These are phyloP conservation scores for Panthera uncia DNA, from an alignment of 2,113 vertebrate genomes.

Conservation along the genomic window DNA sequence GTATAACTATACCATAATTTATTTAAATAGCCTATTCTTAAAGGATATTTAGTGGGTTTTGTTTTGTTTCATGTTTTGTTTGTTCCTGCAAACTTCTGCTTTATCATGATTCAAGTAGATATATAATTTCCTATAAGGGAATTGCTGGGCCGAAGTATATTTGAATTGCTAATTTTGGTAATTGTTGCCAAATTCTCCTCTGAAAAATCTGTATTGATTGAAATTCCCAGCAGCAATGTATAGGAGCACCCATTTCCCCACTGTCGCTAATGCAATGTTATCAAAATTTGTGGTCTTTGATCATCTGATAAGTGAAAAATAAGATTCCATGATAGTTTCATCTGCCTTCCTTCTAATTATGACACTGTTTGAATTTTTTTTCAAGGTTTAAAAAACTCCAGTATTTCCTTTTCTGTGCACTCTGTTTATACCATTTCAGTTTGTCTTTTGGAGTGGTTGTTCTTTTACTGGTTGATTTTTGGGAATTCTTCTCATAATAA, in stretches of 20 bases:
- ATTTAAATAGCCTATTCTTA: background rate
- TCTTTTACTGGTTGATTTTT: constrained; percentile 4
- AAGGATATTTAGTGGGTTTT: background rate
- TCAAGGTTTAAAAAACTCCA: background rate
- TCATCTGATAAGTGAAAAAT: background rate
- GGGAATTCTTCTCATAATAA: background rate
- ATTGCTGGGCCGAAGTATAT: background rate
- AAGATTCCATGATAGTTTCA: background rate
- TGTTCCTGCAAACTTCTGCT: constrained; percentile 28
- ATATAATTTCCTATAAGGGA: background rate
- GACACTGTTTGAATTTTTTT: background rate
- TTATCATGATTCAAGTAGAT: background rate
- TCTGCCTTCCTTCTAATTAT: background rate
- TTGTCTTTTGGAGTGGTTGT: background rate
- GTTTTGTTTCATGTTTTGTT: background rate
- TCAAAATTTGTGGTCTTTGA: background rate
- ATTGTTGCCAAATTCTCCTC: background rate
- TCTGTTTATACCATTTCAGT: background rate
- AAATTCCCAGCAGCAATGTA: background rate
- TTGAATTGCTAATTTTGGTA: background rate
- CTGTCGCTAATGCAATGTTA: background rate
- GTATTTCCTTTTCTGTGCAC: background rate
- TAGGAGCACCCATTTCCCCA: background rate
- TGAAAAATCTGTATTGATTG: background rate
- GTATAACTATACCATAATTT: background rate